Base-by-base conservation (phyloP, 2,888 invertebrate species). In the Erynnis tages region DNA sequence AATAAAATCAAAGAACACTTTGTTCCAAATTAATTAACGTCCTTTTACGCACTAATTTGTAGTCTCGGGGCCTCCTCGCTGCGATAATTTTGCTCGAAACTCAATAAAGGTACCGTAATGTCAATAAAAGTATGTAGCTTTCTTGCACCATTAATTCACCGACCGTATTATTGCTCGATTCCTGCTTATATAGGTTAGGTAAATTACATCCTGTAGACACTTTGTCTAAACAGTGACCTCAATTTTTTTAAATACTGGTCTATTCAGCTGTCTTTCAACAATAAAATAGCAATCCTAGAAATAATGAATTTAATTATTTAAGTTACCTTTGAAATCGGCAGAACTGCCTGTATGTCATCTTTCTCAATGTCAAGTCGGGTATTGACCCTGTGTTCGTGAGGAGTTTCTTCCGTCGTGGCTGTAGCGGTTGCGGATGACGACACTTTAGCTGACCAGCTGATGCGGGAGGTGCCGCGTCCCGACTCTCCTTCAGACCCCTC, bases 261-360 rank as follows among this genome's bases (percentile, higher is more conserved):
- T 21, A 21, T 21, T 21, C 21, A 21, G 5, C 21, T 21, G 21
- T 21, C 3, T 21, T 21, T 21, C 21, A 4, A 5, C 10, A 1
- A 7, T 29, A 29, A 25, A 4, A 25, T 27, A n/a, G 8, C 10
- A 27, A 3, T n/a, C n/a, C n/a, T n/a, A n/a, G n/a, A 43, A 17
- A 19, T 10, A 17, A 37, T 17, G 10, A n/a, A 8, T 37, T 1
- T 19, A 2, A 1, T n/a, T 19, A 2, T 11, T 10, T 32, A 27
- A 23, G 14, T 77, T 82, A 97, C 97, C 94, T 97, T 97, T 54
- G 97, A 96, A 76, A 98, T 97, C 10, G 97, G 97, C 16, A 98
- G 91, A 8, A 98, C 96, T 13, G 97, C 96, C 82, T 97, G 97
- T 54, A 97, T 96, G 72, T 97, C 97, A 76, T 97, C 97, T 76